These are phyloP conservation scores for Rhodeus uyekii DNA, from an alignment of 2,797 vertebrate genomes.

Conservation along the genomic window DNA sequence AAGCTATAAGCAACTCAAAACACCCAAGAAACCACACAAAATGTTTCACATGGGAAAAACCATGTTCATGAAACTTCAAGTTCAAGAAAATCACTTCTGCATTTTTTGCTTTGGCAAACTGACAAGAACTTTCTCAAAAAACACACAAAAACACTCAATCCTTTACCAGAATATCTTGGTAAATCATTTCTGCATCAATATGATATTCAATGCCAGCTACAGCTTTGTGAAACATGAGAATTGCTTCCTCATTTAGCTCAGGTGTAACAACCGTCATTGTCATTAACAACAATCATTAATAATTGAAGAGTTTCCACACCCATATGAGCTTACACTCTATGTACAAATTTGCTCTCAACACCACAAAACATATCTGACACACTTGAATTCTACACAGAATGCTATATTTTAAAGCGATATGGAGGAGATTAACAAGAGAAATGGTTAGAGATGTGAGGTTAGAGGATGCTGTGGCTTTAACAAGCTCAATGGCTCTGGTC, in stretches of 20 bases:
- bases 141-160: background rate
- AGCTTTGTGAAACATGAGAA: slow-evolving; percentile 57
- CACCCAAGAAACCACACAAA: background rate
- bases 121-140: background rate
- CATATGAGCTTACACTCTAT: slow-evolving; percentile 40
- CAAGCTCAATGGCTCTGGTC: no score
- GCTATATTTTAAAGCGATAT: no score
- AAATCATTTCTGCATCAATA: slow-evolving; percentile 44
- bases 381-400: no score
- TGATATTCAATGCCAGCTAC: slow-evolving; percentile 26
- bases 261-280: slow-evolving; percentile 50
- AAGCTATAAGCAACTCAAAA: background rate
- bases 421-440: no score
- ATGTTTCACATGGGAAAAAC: no score
- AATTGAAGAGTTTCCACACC: slow-evolving; percentile 65
- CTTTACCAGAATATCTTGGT: background rate
- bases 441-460: no score
- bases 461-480: no score
- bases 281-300: slow-evolving; percentile 60
- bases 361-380: background rate
- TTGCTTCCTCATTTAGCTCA: slow-evolving; percentile 54
- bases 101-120: background rate
- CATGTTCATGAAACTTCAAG: no score
- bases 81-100: background rate
- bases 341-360: slow-evolving; percentile 47